These are phyloP conservation scores for Meloidogyne exigua DNA, from an alignment of 1,140 invertebrate species.

Conservation along the genomic window DNA sequence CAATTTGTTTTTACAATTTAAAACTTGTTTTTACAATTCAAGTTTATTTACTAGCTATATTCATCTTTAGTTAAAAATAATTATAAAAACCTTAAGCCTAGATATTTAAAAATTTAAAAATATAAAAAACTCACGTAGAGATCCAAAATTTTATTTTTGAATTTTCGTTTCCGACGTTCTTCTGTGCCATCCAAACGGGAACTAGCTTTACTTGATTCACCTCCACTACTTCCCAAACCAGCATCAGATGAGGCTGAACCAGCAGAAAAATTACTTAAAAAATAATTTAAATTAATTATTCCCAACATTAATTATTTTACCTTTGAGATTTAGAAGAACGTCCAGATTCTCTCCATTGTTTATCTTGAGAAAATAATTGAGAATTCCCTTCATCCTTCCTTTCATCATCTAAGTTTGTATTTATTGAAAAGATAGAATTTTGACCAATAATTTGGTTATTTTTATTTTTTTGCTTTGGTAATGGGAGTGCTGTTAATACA, in stretches of 20 bases:
- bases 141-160: not conserved
- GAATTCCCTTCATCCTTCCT: not conserved
- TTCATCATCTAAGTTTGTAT: not conserved
- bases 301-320: not conserved
- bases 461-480: not conserved
- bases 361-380: constrained; percentile 28
- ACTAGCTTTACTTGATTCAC: not conserved
- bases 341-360: constrained; percentile 1
- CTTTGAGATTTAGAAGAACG: constrained; percentile 18
- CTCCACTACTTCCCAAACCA: not conserved
- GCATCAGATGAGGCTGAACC: not conserved
- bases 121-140: not conserved
- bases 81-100: too few species aligned
- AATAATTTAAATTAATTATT: too few species aligned
- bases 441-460: not conserved
- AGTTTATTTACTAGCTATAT: too few species aligned
- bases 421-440: not conserved
- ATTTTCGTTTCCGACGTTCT: not conserved
- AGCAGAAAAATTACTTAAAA: not conserved
- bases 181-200: not conserved
- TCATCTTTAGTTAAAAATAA: too few species aligned
- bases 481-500: constrained; percentile 49
- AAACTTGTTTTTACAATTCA: too few species aligned
- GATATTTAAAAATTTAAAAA: too few species aligned
- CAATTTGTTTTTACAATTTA: too few species aligned